Conservation (phyloP, 2,797 vertebrate species). For the Mus minutoides region DNA sequence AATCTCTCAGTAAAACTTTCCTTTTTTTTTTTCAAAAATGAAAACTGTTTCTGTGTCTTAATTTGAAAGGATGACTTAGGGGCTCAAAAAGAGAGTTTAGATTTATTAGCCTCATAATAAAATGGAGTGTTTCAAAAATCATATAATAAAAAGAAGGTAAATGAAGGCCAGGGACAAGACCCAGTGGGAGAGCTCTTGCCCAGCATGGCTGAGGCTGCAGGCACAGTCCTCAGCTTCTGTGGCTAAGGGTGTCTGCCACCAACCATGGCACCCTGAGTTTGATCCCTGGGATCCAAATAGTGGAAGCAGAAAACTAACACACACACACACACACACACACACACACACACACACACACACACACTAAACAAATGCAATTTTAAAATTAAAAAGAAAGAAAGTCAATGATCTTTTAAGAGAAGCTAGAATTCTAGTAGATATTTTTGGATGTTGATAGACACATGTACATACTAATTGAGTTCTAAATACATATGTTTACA, state of each 20-base stretch:
- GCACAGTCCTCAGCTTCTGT: not conserved
- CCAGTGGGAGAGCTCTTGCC: not conserved
- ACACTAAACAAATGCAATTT: not conserved
- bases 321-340: not conserved
- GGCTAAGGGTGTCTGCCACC: not conserved
- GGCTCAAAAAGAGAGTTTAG: slow-evolving; percentile 17
- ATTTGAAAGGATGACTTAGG: slow-evolving; percentile 39
- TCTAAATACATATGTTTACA: not conserved
- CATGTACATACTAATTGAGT: not conserved
- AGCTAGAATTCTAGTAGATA: slow-evolving; percentile 1
- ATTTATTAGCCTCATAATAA: not conserved
- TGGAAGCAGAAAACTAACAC: not conserved
- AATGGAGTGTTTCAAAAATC: not conserved
- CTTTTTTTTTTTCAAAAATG: not conserved
- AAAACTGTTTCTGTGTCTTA: not conserved
- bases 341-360: not conserved
- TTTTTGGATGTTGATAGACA: not conserved
- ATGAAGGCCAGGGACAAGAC: not conserved
- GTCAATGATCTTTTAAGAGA: not conserved
- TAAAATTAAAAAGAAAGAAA: not conserved
- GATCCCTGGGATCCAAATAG: not conserved
- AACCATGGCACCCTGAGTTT: too few species aligned
- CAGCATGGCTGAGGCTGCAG: not conserved
- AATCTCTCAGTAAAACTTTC: not conserved
- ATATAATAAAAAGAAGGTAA: slow-evolving; percentile 31